phyloP scores from a whole-genome alignment of 2,113 vertebrate species.

The Hipposideros armiger region DNA sequence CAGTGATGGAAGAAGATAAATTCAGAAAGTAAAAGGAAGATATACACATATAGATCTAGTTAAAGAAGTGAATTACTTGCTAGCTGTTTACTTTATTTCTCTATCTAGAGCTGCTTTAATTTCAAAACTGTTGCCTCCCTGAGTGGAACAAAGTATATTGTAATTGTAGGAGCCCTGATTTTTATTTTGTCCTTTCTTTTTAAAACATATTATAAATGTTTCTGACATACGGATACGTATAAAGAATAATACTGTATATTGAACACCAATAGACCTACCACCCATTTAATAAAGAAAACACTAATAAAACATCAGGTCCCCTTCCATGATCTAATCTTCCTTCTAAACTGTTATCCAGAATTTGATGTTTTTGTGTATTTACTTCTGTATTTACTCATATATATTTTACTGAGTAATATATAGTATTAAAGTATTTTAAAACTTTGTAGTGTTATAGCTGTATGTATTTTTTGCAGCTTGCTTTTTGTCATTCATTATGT shows the following conservation, averaged over 20 bases:
- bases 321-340: neutral
- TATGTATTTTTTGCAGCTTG: neutral
- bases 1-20: neutral
- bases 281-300: neutral
- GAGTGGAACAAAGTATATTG: neutral
- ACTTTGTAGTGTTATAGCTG: neutral
- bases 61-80: neutral
- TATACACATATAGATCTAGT: neutral
- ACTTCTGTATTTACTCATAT: neutral
- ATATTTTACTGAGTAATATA: neutral
- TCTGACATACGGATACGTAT: neutral
- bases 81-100: neutral
- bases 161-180: neutral
- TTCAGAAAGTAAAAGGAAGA: slow-evolving; percentile 13
- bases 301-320: neutral
- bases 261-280: neutral
- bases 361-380: neutral
- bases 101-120: neutral
- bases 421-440: slow-evolving; percentile 31
- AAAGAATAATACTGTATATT: neutral
- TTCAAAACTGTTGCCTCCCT: neutral
- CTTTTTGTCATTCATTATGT: slow-evolving; percentile 15
- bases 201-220: slow-evolving; percentile 26
- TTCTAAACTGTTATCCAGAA: neutral
- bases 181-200: neutral